phyloP scores from a whole-genome alignment of 1,140 invertebrate species.

The Meteorus sp. region DNA sequence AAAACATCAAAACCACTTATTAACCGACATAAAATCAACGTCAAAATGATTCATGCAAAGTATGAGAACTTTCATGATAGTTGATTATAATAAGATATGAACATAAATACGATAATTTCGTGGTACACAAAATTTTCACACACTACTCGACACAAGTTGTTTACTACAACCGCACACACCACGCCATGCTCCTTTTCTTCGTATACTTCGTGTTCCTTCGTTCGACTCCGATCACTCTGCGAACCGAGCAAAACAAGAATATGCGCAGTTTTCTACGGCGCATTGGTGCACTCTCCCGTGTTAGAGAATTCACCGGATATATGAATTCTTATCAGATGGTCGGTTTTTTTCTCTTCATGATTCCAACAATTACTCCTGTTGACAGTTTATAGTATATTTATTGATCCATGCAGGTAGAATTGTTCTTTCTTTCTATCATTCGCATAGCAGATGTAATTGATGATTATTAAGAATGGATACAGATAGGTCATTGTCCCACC shows the following conservation, averaged over 20 bases:
- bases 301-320: no score
- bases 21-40: neutral
- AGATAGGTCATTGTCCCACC: no score
- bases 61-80: neutral
- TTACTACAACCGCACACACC: slow-evolving; percentile 52
- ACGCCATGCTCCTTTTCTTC: slow-evolving; percentile 44
- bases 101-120: slow-evolving; percentile 16
- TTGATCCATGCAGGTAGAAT: no score
- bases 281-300: slow-evolving; percentile 51
- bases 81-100: neutral
- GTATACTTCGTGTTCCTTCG: slow-evolving; percentile 20
- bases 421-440: no score
- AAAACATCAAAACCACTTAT: neutral
- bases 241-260: slow-evolving; percentile 48
- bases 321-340: no score
- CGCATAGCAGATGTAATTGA: no score
- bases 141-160: slow-evolving; percentile 53
- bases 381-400: no score
- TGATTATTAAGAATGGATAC: no score
- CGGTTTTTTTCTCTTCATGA: no score
- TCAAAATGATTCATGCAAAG: neutral
- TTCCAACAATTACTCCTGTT: no score
- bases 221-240: slow-evolving; percentile 12
- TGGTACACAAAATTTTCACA: slow-evolving; percentile 37
- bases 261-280: slow-evolving; percentile 43